Evolutionary conservation across 2,888 invertebrate genomes (phyloP).

Genomic region (Eupelmus urozonus): DNA sequence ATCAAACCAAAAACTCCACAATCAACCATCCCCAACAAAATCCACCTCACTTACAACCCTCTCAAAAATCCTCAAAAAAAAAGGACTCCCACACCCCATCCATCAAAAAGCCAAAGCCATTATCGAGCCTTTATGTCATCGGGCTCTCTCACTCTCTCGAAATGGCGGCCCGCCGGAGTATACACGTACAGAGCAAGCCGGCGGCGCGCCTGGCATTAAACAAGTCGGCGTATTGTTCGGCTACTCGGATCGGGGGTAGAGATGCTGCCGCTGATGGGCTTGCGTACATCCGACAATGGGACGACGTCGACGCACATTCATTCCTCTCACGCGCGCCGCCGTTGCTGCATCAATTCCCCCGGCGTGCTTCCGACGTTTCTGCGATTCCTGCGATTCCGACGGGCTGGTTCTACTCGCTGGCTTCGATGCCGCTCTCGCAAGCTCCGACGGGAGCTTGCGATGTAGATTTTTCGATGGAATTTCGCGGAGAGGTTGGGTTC

Average conservation of each 20-base stretch:
- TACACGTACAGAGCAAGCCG: background rate
- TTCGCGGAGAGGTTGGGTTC: too few species aligned
- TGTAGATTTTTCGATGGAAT: too few species aligned
- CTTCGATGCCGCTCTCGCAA: too few species aligned
- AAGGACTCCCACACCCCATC: background rate
- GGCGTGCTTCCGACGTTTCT: slow-evolving; percentile 47
- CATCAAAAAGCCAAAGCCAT: background rate
- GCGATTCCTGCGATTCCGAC: slow-evolving; percentile 44
- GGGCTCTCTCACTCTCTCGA: background rate
- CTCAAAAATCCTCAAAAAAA: background rate
- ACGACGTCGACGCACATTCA: slow-evolving; percentile 38
- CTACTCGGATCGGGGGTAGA: slow-evolving; percentile 5
- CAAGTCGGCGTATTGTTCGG: slow-evolving; percentile 42
- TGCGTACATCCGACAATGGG: slow-evolving; percentile 28
- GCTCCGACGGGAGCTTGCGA: background rate
- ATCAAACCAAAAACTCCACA: too few species aligned
- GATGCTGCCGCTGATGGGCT: background rate
- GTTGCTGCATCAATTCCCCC: slow-evolving; percentile 26
- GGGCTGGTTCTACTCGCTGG: background rate
- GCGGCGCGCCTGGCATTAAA: slow-evolving; percentile 33
- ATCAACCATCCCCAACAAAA: too few species aligned
- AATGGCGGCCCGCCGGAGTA: slow-evolving; percentile 1
- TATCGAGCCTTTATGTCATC: background rate
- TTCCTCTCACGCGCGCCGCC: slow-evolving; percentile 53
- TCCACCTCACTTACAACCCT: too few species aligned